A percentile compares a stretch with the other conserved stretches of the same genome.
These are phyloP conservation scores for Schizopygopsis pylzovi DNA, from an alignment of 2,797 vertebrate species.

Conservation along the genomic window DNA sequence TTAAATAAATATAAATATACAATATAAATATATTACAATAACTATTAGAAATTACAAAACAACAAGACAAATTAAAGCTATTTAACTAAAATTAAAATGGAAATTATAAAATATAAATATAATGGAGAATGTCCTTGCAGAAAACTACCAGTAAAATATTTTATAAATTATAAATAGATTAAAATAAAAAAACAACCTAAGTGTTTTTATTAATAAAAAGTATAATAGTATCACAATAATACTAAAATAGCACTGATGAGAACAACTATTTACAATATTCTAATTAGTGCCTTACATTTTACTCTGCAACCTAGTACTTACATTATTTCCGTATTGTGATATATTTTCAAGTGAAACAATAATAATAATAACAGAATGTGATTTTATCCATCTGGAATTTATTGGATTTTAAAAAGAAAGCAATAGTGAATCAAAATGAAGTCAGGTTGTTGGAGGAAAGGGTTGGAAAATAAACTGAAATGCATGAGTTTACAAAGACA, in stretches of 20 bases:
- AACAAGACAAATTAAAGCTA: not conserved
- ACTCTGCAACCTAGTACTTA: not conserved
- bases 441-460: not conserved
- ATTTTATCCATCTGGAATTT: not conserved
- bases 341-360: not conserved
- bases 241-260: not conserved
- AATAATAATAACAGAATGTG: not conserved
- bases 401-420: not conserved
- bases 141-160: not conserved
- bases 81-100: not conserved
- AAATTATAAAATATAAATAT: not conserved
- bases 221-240: not conserved
- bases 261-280: no score
- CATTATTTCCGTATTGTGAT: not conserved
- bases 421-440: not conserved
- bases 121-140: not conserved
- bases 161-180: not conserved
- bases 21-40: not conserved
- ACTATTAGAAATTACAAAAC: not conserved
- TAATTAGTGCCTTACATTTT: not conserved
- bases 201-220: no score
- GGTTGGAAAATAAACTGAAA: not conserved
- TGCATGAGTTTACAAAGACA: not conserved
- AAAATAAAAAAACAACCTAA: not conserved
- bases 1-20: not conserved